Evolutionary conservation across 37 sponge, comb jelly and placozoan species (phyloP), one percentile per base, ranked within the genome.

Genomic region (Spongia lamella): DNA sequence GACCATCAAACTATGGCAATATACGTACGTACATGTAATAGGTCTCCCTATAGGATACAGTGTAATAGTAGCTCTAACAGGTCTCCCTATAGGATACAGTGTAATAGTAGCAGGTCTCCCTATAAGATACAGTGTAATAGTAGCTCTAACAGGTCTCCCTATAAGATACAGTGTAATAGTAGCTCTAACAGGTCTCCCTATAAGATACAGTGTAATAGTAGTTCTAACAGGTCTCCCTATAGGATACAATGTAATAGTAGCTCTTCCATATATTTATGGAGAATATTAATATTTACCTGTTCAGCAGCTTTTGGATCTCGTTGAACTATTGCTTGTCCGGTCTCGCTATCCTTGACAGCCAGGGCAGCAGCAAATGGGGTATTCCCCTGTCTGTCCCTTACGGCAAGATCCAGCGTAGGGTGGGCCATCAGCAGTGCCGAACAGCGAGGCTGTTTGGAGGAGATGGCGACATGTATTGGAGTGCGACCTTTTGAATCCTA

Each of bases 321-420:
- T 47, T 75, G 64, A 30, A 96, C 83, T 13, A 96, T 96, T 27
- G 90, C 84, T 38, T 43, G 32, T 19, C 95, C 96, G 2, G 88
- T 77, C 56, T 79, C 72, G 57, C 86, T 81, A 66, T 96, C 96
- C 61, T 83, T 89, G 65, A 68, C 63, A 4, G 79, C 77, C 39
- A 96, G 83, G 62, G 93, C 86, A 24, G 82, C 70, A 32, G 96
- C 90, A 89, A 96, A 96, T 27, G 96, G 88, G 24, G 96, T 92
- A 59, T 71, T 49, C 14, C 85, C 88, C 22, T 29, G 39, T 52
- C 72, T 82, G 71, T 96, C 93, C 39, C 61, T 75, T 20, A 89
- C 24, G 11, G 85, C 79, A 50, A 92, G 84, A 70, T 96, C 90
- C 24, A 96, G 74, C 38, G 78, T 43, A 24, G 96, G 85, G 31